These are phyloP conservation scores for Bubo blakistoni DNA, from an alignment of 2,113 vertebrate genomes.

Conservation along the genomic window DNA sequence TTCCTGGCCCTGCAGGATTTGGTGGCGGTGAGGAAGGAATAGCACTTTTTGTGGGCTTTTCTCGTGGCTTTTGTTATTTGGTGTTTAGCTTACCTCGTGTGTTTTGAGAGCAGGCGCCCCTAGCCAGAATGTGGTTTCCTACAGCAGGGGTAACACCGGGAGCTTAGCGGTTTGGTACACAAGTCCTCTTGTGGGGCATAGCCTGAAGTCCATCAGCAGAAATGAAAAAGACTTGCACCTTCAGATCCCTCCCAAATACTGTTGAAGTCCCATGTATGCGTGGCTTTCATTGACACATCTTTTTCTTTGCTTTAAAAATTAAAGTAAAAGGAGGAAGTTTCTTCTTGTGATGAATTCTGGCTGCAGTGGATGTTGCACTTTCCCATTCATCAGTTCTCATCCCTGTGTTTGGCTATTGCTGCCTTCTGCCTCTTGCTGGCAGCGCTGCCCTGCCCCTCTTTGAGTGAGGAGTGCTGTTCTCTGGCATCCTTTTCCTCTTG, in stretches of 20 bases:
- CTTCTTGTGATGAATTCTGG: background rate
- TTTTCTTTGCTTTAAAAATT: background rate
- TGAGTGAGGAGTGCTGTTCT: background rate
- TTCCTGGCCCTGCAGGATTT: background rate
- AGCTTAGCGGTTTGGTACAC: background rate
- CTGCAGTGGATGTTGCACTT: background rate
- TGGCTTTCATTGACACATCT: background rate
- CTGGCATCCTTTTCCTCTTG: background rate
- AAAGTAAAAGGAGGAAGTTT: background rate
- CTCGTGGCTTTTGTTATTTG: background rate
- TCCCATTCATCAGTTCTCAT: background rate
- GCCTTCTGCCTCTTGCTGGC: background rate
- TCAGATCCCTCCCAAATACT: background rate
- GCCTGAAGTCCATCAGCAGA: background rate
- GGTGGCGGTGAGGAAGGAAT: background rate
- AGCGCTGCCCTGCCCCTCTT: rapidly evolving
- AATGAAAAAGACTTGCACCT: background rate
- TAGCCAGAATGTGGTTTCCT: background rate
- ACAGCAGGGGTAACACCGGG: rapidly evolving
- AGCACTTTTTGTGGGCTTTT: background rate
- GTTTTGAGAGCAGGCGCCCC: background rate
- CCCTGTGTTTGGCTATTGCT: rapidly evolving
- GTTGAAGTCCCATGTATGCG: background rate
- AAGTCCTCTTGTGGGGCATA: background rate
- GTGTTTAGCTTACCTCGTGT: background rate